These are phyloP conservation scores for Dolichallabes microphthalmus DNA, from an alignment of 2,113 vertebrate species.

Conservation along the genomic window DNA sequence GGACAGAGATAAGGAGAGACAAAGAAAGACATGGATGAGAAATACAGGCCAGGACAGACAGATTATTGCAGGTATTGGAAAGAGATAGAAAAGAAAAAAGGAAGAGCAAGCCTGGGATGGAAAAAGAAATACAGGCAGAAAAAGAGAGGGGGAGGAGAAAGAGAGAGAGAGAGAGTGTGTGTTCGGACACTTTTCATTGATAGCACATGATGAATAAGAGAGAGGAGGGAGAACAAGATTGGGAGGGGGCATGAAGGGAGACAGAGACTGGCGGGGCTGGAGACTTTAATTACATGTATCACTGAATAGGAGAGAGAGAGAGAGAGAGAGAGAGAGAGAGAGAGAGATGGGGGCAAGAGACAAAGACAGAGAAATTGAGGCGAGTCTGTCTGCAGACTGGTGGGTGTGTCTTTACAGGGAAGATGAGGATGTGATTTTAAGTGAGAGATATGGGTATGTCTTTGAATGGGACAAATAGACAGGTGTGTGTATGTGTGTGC, in stretches of 20 bases:
- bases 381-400: not conserved
- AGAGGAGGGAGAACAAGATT: not conserved
- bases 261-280: not conserved
- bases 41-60: not conserved
- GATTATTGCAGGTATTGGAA: not conserved
- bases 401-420: not conserved
- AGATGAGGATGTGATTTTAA: not conserved
- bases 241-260: not conserved
- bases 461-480: not conserved
- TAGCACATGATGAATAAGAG: conserved; percentile 15
- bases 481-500: not conserved
- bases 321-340: not conserved
- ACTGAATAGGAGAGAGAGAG: conserved; percentile 2
- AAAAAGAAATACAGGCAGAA: not conserved
- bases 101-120: not conserved
- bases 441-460: not conserved
- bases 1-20: conserved; percentile 18
- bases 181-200: not conserved
- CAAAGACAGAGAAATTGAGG: conserved; percentile 14
- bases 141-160: not conserved
- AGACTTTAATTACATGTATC: conserved; percentile 15
- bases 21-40: not conserved
- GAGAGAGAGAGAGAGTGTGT: not conserved
- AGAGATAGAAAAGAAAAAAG: not conserved
- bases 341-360: not conserved